These are phyloP conservation scores for Dendrocincla fuliginosa DNA, from an alignment of 2,797 vertebrate genomes.

Conservation along the genomic window DNA sequence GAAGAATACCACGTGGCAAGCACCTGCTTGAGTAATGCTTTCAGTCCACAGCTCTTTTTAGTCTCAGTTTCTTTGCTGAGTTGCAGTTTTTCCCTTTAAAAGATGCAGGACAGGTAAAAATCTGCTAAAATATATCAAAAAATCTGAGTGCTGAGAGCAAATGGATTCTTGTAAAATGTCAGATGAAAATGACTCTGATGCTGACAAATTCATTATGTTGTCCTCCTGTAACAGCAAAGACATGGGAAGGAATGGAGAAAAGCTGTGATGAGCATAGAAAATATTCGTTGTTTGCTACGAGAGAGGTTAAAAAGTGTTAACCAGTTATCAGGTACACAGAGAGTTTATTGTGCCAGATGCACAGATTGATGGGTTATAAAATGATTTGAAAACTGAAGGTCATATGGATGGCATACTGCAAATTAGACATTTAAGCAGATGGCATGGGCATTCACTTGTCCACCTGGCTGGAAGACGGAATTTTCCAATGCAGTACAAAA, in stretches of 20 bases:
- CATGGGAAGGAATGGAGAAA: neutral
- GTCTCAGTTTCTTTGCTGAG: neutral
- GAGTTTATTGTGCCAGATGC: conserved; percentile 32
- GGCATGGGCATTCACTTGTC: conserved; percentile 43
- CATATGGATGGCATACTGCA: conserved; percentile 45
- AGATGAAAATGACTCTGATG: neutral
- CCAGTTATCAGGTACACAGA: conserved; percentile 6
- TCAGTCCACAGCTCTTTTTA: neutral
- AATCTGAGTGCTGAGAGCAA: neutral
- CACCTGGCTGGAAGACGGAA: conserved; percentile 29
- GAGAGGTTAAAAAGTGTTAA: conserved; percentile 14
- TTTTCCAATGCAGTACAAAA: conserved; percentile 26
- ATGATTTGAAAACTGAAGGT: conserved; percentile 60
- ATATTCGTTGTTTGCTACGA: neutral
- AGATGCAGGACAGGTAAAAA: neutral
- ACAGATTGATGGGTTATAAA: conserved; percentile 59
- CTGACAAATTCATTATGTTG: neutral
- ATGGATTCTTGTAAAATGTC: neutral
- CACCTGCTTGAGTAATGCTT: conserved; percentile 15
- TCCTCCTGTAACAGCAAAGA: neutral
- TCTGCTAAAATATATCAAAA: neutral
- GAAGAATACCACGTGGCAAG: neutral
- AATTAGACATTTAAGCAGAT: conserved; percentile 68
- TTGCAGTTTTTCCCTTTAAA: neutral
- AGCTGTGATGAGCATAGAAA: neutral